phyloP scores from a whole-genome alignment of 1,140 invertebrate species.

The Drosophila pseudoobscura region DNA sequence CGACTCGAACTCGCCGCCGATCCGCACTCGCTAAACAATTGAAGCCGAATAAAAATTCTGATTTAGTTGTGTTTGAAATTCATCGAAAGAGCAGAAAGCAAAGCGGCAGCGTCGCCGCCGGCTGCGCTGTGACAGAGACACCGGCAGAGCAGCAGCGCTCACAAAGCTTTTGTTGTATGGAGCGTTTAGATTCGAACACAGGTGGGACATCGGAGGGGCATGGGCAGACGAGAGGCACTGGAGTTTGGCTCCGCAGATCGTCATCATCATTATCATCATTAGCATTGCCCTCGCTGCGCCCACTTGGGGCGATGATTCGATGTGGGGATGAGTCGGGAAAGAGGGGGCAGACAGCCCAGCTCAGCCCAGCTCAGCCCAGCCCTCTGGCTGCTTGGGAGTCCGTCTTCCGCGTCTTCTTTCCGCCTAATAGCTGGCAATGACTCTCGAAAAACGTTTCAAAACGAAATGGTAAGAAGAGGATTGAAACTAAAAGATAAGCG shows the following conservation, averaged over 20 bases:
- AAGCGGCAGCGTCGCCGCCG: conserved; percentile 41
- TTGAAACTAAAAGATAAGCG: background rate
- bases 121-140: conserved; percentile 35
- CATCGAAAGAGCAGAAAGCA: conserved; percentile 76
- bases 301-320: conserved; percentile 23
- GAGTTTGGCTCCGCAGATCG: conserved; percentile 67
- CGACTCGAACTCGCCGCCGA: conserved; percentile 53
- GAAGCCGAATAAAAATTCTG: conserved; percentile 83
- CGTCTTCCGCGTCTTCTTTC: conserved; percentile 22
- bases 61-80: conserved; percentile 83
- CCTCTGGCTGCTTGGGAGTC: conserved; percentile 23
- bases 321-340: too few species aligned
- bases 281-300: conserved; percentile 55
- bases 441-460: conserved; percentile 68
- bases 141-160: conserved; percentile 17
- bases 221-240: conserved; percentile 18
- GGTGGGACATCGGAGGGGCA: conserved; percentile 26
- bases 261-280: conserved; percentile 70
- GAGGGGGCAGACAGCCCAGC: too few species aligned
- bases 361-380: background rate
- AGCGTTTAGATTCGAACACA: conserved; percentile 59
- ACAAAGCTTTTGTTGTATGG: conserved; percentile 30
- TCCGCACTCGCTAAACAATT: conserved; percentile 83
- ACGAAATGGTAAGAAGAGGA: conserved; percentile 51
- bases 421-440: conserved; percentile 62